These are phyloP conservation scores for Conopomorpha cramerella DNA, from an alignment of 1,140 invertebrate genomes.

Conservation along the genomic window DNA sequence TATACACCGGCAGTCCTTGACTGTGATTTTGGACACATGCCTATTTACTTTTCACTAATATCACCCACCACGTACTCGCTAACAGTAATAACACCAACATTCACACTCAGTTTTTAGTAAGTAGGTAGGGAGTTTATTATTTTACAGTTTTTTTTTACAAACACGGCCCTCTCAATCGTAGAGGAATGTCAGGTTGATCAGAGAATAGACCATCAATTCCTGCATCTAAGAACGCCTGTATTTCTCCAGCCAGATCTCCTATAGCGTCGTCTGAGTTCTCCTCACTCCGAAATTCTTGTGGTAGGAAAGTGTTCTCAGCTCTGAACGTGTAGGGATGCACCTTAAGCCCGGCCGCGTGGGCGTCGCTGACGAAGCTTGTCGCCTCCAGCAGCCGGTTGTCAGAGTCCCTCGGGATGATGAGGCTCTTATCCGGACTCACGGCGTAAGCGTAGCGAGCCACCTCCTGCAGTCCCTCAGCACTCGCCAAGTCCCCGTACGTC, in stretches of 20 bases:
- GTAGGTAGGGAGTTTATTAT: no score
- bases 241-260: constrained; percentile 28
- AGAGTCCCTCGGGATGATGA: constrained; percentile 36
- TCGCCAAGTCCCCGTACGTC: constrained; percentile 35
- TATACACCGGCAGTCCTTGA: no score
- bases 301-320: constrained; percentile 37
- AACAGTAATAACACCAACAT: no score
- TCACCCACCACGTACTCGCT: no score
- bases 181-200: constrained; percentile 32
- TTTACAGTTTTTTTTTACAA: no score
- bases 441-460: constrained; percentile 37
- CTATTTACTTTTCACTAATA: no score
- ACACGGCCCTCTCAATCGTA: constrained; percentile 4
- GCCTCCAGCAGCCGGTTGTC: constrained; percentile 19
- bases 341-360: constrained; percentile 32
- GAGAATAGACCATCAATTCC: constrained; percentile 39
- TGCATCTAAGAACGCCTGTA: constrained; percentile 22
- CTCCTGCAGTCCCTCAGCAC: constrained; percentile 23
- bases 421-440: constrained; percentile 35
- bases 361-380: constrained; percentile 32
- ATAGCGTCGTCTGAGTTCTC: constrained; percentile 12
- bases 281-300: constrained; percentile 24
- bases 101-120: no score
- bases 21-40: no score
- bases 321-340: constrained; percentile 45